Evolutionary conservation across 64 coral and sea anemone genomes (phyloP), one percentile per base, ranked within the genome.

Genomic region (Platygyra sinensis): DNA sequence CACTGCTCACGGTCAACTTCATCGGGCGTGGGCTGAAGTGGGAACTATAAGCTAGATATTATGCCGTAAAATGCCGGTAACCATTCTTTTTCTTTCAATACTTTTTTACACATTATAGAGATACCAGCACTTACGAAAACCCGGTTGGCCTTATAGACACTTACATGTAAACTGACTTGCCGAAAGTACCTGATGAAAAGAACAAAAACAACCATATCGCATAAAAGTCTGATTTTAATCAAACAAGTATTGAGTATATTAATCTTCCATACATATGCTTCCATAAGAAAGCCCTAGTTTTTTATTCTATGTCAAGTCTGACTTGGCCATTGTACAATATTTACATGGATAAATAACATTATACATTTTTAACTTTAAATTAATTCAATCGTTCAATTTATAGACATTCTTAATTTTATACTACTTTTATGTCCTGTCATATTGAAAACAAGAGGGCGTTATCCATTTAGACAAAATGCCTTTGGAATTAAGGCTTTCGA

Each of bases 311-410:
- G 59, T 79, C 76, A 79, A 57, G 76, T 79, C n/a, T 79, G 20
- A 79, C 76, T 59, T 79, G 76, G 55, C 10, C 59, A 29, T 13
- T 55, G 76, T 77, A 24, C 74, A 46, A 51, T 77, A 77, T 77
- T 42, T 77, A 77, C 39, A 77, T 8, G 18, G 18, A 77, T 77
- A 77, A 76, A 77, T 77, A 77, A 77, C 54, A 13, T 36, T 42
- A 42, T 49, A 49, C 39, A n/a, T 77, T 9, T 77, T 79, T 57
- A 57, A 9, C 32, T 69, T 30, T 29, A 25, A 52, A 79, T 79
- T 79, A n/a, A 78, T 51, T 25, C 30, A 29, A 52, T 79, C 36
- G 71, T 73, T 73, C 36, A 8, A 75, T 75, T 39, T 75, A 19
- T 75, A 75, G 11, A 78, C 20, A 79, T 79, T 79, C 25, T 55